Base-by-base conservation (phyloP, 2,113 vertebrate species). In the Phylloscopus trochiloides region DNA sequence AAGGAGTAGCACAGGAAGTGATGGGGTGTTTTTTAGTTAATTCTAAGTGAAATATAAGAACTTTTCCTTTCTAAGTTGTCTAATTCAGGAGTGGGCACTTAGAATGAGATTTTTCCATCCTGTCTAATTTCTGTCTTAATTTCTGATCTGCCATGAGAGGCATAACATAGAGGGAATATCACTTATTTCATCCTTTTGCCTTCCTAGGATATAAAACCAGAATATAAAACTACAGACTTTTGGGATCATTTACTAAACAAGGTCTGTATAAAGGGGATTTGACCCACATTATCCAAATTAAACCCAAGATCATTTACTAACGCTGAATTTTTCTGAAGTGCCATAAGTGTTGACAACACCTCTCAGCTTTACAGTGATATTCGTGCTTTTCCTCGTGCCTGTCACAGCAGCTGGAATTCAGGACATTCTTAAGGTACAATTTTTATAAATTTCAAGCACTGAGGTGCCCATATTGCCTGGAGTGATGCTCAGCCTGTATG, bases 381-480 rank as follows among this genome's bases (percentile, higher is more conserved):
- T 74, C 52, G 32, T 74, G 45, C 31, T 57, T 71, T 79, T 59
- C 58, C 21, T 59, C 22, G 17, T 32, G 62, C 22, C 67, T 86
- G 34, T 20, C 83, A 7, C 25, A 38, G 65, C 47, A 32, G 1
- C 7, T 51, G 51, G 26, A 14, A 6, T 40, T 82, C 29, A 36
- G 47, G 57, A 38, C 9, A 1, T 7, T 5, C 7, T 40, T 4
- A 48, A 34, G 25, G 4, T n/a, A 9, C 0, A 13, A 42, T 81
- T 91, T 81, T 47, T 66, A 7, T 11, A n/a, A 19, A 5, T 50
- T 32, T 12, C 36, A n/a, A 63, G 57, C 52, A 14, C 18, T 12
- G 62, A 82, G 29, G 21, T 66, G 54, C 54, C 21, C 29, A 1
- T 2, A 9, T 31, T 42, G 65, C 21, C 48, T 25, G 15, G 26